Base-by-base conservation (phyloP, 2,888 invertebrate genomes). In the Salpingus planirostris region DNA sequence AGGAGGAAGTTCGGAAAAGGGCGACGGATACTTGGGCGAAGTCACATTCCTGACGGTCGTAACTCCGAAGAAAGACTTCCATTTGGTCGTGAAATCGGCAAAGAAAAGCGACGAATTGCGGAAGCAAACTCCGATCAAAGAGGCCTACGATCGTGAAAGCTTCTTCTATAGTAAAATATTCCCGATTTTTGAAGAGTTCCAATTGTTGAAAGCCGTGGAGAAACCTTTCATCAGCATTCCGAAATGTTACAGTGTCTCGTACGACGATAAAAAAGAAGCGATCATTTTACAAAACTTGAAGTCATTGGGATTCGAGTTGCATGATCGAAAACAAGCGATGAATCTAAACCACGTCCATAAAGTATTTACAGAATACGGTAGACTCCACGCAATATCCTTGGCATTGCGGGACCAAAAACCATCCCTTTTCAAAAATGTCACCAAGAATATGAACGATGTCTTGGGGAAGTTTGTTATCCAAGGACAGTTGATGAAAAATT, bases 21-120 rank as follows among this genome's bases (percentile, higher is more conserved):
- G 53, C 7, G 49, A 51, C 12, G 52, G 52, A 8, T 54, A 52
- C 29, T 24, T 51, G 7, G 47, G 51, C 4, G 50, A 52, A 33
- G 42, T 54, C 8, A 40, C 38, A 10, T 54, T 54, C 29, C 24
- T 51, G 6, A 47, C 41, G 22, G 44, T 51, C 1, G 8, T 24
- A 1, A 39, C 33, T 2, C 33, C 34, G 12, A 27, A 35, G 13
- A 44, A 40, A 31, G 24, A 34, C 8, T 50, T 43, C 30, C 27
- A 47, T 31, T 18, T 53, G 11, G 50, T 52, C 1, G 26, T 53
- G 10, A 54, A 54, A 42, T 43, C 47, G 2, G 47, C 50, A 4
- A 54, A 52, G 34, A 38, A 34, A 13, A 44, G 42, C 14, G 44
- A 47, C 3, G 40, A 43, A 10, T 27, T 53, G 7, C 25, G 52